Evolutionary conservation across 2,888 invertebrate genomes (phyloP).

Genomic region (Drosophila longiperda): DNA sequence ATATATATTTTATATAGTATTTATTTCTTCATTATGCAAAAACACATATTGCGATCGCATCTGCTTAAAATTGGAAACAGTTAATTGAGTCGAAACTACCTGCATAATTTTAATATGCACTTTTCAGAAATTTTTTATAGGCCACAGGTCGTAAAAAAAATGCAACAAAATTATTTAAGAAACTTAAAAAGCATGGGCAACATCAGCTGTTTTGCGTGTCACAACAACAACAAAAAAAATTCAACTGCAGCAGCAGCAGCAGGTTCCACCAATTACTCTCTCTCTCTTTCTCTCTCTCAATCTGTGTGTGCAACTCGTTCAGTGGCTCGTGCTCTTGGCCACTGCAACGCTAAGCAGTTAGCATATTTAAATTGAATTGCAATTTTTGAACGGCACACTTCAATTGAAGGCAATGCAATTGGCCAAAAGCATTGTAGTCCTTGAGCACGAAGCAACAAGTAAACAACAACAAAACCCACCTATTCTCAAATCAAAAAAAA

Average conservation of each 20-base stretch:
- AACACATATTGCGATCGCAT: background rate
- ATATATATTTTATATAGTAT: too few relatives aligned
- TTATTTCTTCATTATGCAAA: background rate
- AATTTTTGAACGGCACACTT: conserved; percentile 41
- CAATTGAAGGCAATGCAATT: conserved; percentile 22
- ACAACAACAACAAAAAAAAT: conserved; percentile 13
- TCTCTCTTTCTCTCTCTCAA: conserved; percentile 6
- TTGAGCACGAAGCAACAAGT: conserved; percentile 42
- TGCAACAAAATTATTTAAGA: conserved; percentile 14
- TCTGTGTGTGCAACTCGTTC: conserved; percentile 13
- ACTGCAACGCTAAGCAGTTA: conserved; percentile 17
- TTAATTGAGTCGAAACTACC: background rate
- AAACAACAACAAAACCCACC: conserved; percentile 1
- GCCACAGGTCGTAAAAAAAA: conserved; percentile 12
- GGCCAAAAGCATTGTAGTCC: conserved; percentile 31
- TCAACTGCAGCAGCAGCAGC: conserved; percentile 29
- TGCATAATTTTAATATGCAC: background rate
- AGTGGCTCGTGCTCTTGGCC: conserved; percentile 7
- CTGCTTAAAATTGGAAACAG: background rate
- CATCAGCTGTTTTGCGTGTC: conserved; percentile 49
- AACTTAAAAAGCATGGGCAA: conserved; percentile 32
- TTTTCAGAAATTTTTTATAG: background rate
- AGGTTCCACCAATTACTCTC: conserved; percentile 28
- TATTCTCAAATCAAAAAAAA: conserved; percentile 17
- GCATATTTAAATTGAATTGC: conserved; percentile 29